Evolutionary conservation across 2,797 vertebrate genomes (phyloP), one percentile per base, ranked within the genome.

Genomic region (Chiroxiphia lanceolata): DNA sequence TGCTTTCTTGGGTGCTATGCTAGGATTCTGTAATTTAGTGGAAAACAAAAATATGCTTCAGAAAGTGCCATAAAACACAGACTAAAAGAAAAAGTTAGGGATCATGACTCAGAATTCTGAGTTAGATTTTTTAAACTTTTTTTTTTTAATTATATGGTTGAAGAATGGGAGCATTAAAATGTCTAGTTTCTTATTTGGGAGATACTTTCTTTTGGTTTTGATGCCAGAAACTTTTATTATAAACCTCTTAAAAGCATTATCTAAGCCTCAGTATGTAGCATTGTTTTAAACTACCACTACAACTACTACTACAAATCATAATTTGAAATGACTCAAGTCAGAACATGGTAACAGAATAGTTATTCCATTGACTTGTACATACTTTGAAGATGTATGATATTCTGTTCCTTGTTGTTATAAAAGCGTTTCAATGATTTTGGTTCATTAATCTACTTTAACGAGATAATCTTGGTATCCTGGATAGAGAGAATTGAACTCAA

Each of bases 261-360:
- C 22, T 47, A 42, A 36, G 4, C 16, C 23, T 60, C 23, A 57
- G 6, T 15, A 23, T 0, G 0, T 18, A 60, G 14, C 18, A 10
- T 20, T 47, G 27, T 50, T 91, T 87, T 69, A 40, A 83, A 27
- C 33, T 75, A 17, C 15, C 8, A 20, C 8, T 56, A 13, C 38
- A 38, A 13, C 38, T 38, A 13, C 38, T 67, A 22, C 9, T 42
- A 10, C 33, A 57, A 21, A 38, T 67, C 4, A 19, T 51, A 67
- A 22, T 42, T 80, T 80, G 56, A 38, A 80, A 67, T 56, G 14
- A 13, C 20, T 74, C 25, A 59, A 80, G 13, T 65, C 26, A 75
- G 47, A 69, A 34, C 15, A 48, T 6, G 47, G 13, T 45, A 42
- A 44, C 19, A 60, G 14, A 87, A 25, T 17, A 72, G 13, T 65